Percentiles rank a stretch among this genome's conserved stretches.
Evolutionary conservation across 2,888 invertebrate genomes (phyloP).

Genomic region (Protodeltote pygarga): DNA sequence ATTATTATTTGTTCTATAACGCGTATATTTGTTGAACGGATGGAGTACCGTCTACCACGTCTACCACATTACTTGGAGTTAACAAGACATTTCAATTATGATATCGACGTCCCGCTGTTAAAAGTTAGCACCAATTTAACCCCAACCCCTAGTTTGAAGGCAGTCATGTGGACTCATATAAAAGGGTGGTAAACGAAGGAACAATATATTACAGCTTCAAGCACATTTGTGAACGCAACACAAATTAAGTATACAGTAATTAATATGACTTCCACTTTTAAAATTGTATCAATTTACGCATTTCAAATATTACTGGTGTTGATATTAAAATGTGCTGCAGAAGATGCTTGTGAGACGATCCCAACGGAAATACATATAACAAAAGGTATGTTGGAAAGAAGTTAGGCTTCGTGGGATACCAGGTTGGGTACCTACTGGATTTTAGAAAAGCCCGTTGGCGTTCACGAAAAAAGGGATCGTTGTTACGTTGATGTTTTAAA

Average conservation of each 20-base stretch:
- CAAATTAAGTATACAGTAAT: conserved; percentile 7
- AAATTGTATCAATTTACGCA: conserved; percentile 36
- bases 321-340: conserved; percentile 64
- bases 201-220: conserved; percentile 27
- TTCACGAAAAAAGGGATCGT: too few relatives aligned
- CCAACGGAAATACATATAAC: conserved; percentile 95
- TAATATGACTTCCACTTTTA: conserved; percentile 41
- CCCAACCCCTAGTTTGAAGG: conserved; percentile 27
- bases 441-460: too few relatives aligned
- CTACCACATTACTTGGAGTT: conserved; percentile 12
- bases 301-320: conserved; percentile 45
- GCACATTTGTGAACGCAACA: conserved; percentile 9
- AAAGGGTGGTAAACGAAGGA: conserved; percentile 21
- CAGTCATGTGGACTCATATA: conserved; percentile 28
- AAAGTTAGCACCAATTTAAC: conserved; percentile 36
- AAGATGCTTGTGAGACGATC: conserved; percentile 94
- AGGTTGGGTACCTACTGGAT: too few relatives aligned
- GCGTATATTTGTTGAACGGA: too few relatives aligned
- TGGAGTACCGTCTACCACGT: too few relatives aligned
- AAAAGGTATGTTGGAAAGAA: too few relatives aligned
- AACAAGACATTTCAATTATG: conserved; percentile 65
- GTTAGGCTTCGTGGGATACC: too few relatives aligned
- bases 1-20: too few relatives aligned
- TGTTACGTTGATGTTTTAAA: too few relatives aligned
- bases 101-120: conserved; percentile 58